Conservation (phyloP, 2,113 vertebrate genomes). For the Pseudorasbora parva region DNA sequence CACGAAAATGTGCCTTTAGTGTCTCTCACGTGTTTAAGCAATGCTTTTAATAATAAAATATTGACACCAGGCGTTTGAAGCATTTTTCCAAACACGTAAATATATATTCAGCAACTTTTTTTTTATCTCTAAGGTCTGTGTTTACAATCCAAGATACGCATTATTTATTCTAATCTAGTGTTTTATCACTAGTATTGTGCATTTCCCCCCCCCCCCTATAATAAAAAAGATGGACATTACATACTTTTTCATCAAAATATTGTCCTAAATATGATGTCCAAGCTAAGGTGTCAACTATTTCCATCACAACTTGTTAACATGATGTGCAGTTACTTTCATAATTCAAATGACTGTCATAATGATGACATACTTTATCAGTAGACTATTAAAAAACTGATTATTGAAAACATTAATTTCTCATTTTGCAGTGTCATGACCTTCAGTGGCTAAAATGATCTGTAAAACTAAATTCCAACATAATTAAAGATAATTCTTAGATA, state of each 20-base stretch:
- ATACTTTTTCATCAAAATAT: background rate
- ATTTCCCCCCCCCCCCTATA: too few species aligned
- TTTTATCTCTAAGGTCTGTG: background rate
- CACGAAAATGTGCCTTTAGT: background rate
- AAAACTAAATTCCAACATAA: background rate
- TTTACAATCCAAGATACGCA: background rate
- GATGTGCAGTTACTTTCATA: background rate
- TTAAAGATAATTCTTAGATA: background rate
- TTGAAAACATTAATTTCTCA: background rate
- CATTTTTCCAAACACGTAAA: background rate
- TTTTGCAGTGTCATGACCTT: background rate
- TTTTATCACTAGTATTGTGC: background rate
- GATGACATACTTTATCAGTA: background rate
- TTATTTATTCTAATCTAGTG: background rate
- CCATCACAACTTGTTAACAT: background rate
- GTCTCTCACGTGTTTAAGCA: background rate
- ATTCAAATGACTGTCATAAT: background rate
- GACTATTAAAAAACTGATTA: background rate
- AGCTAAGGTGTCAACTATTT: background rate
- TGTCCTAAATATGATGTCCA: too few species aligned
- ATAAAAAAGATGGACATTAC: background rate
- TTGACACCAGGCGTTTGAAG: background rate
- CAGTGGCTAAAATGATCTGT: background rate
- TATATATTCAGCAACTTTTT: rapidly evolving
- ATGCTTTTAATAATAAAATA: background rate